These are phyloP conservation scores for Carollia perspicillata DNA, from an alignment of 2,113 vertebrate genomes.

Conservation along the genomic window DNA sequence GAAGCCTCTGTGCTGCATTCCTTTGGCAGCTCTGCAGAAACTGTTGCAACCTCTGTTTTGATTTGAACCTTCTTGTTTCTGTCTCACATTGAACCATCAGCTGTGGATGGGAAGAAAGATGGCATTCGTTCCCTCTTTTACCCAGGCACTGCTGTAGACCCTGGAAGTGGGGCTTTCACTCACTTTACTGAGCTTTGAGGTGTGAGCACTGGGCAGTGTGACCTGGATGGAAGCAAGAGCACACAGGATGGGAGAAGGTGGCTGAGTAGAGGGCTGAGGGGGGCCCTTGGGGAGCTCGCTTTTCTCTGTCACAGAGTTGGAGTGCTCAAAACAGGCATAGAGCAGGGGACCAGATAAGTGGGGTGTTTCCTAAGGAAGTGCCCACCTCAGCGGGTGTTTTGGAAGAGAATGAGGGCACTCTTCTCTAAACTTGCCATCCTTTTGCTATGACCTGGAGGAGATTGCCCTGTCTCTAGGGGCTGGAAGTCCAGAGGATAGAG, in stretches of 20 bases:
- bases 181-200: conserved; percentile 54
- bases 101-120: background rate
- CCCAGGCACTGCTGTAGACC: background rate
- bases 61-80: background rate
- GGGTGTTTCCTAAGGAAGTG: background rate
- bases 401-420: background rate
- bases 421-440: fast-evolving
- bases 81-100: background rate
- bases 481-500: background rate
- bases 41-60: background rate
- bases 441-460: background rate
- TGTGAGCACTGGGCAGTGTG: background rate
- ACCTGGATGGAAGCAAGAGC: background rate
- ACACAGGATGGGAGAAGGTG: background rate
- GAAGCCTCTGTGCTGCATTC: background rate
- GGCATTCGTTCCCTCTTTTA: background rate
- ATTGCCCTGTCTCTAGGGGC: background rate
- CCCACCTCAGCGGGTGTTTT: background rate
- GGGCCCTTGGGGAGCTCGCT: background rate
- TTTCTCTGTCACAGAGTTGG: background rate
- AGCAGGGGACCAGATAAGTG: background rate
- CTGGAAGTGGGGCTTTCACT: conserved; percentile 1
- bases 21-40: background rate
- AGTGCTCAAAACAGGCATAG: background rate
- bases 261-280: background rate